Evolutionary conservation across 2,888 invertebrate genomes (phyloP).

Genomic region (Caenorhabditis becei): DNA sequence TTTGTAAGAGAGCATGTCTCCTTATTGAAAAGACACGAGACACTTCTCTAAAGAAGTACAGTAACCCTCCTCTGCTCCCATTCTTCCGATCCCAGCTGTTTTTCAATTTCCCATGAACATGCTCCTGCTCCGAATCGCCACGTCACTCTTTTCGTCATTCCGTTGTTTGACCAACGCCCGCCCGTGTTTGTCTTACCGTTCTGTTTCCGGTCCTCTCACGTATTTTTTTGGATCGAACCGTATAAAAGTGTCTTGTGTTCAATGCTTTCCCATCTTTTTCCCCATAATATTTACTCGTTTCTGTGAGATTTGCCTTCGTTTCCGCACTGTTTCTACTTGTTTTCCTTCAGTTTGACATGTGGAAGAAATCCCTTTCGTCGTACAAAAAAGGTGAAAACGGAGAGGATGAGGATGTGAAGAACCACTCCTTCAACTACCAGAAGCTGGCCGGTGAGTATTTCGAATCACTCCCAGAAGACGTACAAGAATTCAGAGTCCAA

Average conservation of each 20-base stretch:
- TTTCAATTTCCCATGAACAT: too few species aligned
- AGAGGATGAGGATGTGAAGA: slow-evolving; percentile 11
- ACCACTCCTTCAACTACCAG: slow-evolving; percentile 37
- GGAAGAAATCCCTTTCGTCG: slow-evolving; percentile 39
- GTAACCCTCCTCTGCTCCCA: too few species aligned
- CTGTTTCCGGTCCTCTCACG: slow-evolving; percentile 44
- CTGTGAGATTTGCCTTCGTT: slow-evolving; percentile 24
- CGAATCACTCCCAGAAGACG: too few species aligned
- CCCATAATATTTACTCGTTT: slow-evolving; percentile 37
- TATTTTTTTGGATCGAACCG: slow-evolving; percentile 14
- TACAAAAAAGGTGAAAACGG: slow-evolving; percentile 37
- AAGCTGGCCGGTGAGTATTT: slow-evolving; percentile 32
- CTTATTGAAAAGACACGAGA: too few species aligned
- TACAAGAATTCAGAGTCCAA: neutral
- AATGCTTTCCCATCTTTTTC: neutral
- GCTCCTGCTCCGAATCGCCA: neutral
- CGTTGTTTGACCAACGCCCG: slow-evolving; percentile 30
- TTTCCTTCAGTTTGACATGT: slow-evolving; percentile 33
- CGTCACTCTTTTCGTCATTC: slow-evolving; percentile 30
- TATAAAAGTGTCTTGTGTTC: slow-evolving; percentile 8
- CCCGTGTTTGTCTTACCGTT: slow-evolving; percentile 40
- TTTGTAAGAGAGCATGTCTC: too few species aligned
- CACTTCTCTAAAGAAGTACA: too few species aligned
- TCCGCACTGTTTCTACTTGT: slow-evolving; percentile 14
- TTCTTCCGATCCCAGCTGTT: too few species aligned